Percentiles rank a stretch among this genome's conserved stretches.
Evolutionary conservation across 2,113 vertebrate species (phyloP).

Genomic region (Hippopotamus amphibius): DNA sequence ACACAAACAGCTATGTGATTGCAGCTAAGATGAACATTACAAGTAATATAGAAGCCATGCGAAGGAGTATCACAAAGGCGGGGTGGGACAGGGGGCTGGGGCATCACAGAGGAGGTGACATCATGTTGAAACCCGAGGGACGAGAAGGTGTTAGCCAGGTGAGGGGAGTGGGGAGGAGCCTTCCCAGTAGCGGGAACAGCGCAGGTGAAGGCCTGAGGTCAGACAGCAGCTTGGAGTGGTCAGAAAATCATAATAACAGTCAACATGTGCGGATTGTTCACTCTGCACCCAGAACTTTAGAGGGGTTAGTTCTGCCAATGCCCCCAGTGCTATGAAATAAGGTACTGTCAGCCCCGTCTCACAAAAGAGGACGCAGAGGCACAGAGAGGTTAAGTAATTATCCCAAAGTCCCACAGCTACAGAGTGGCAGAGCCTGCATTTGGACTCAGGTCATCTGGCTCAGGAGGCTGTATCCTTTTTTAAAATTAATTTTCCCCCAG

Average conservation of each 20-base stretch:
- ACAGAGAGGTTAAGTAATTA: not conserved
- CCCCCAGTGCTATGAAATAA: not conserved
- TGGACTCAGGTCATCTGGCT: not conserved
- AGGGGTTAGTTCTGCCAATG: not conserved
- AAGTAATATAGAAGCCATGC: not conserved
- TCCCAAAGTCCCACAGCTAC: not conserved
- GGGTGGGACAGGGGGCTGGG: not conserved
- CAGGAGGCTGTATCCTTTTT: not conserved
- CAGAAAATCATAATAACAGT: not conserved
- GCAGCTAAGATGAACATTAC: not conserved
- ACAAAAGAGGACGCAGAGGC: not conserved
- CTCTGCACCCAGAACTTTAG: not conserved
- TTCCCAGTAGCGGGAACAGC: not conserved
- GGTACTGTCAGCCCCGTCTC: not conserved
- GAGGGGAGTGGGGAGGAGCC: not conserved
- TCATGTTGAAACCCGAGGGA: not conserved
- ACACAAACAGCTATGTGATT: not conserved
- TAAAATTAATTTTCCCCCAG: no score
- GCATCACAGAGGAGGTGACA: not conserved
- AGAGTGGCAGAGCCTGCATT: not conserved
- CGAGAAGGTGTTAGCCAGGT: not conserved
- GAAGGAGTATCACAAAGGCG: not conserved
- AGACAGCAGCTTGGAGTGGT: not conserved
- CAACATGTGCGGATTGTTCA: not conserved
- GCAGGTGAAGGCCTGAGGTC: not conserved